Conservation (phyloP, 2,113 vertebrate species). For the Pterophyllum scalare region DNA sequence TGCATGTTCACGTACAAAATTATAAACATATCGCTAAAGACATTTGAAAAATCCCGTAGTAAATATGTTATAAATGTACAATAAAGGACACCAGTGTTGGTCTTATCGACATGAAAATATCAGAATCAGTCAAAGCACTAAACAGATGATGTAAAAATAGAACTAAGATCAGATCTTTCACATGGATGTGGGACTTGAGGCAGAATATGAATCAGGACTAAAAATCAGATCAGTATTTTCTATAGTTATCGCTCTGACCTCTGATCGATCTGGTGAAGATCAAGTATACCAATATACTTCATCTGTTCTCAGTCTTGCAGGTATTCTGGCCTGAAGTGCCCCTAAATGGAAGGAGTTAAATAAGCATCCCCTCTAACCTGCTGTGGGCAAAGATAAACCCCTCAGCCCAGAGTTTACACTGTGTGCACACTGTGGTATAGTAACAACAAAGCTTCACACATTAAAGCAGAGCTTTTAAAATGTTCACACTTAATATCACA, state of each 20-base stretch:
- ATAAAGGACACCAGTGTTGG: neutral
- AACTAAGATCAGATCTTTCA: too few relatives aligned
- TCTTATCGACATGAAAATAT: neutral
- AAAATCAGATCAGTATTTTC: too few relatives aligned
- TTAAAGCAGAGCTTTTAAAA: neutral
- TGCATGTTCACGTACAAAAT: neutral
- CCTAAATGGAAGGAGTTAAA: too few relatives aligned
- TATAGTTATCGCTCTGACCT: too few relatives aligned
- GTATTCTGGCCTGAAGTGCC: too few relatives aligned
- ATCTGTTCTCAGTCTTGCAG: too few relatives aligned
- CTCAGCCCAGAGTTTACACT: neutral
- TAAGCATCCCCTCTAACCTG: too few relatives aligned
- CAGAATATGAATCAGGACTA: too few relatives aligned
- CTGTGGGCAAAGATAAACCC: too few relatives aligned
- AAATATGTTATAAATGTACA: neutral
- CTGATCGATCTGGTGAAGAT: too few relatives aligned
- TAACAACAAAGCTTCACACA: neutral
- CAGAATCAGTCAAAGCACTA: neutral
- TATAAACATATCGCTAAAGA: neutral
- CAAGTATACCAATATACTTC: too few relatives aligned
- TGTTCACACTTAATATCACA: neutral
- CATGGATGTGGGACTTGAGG: too few relatives aligned
- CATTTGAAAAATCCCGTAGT: neutral
- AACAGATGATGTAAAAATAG: neutral
- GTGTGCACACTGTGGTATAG: neutral